Evolutionary conservation across 2,113 vertebrate species (phyloP).

Genomic region (Galemys pyrenaicus): DNA sequence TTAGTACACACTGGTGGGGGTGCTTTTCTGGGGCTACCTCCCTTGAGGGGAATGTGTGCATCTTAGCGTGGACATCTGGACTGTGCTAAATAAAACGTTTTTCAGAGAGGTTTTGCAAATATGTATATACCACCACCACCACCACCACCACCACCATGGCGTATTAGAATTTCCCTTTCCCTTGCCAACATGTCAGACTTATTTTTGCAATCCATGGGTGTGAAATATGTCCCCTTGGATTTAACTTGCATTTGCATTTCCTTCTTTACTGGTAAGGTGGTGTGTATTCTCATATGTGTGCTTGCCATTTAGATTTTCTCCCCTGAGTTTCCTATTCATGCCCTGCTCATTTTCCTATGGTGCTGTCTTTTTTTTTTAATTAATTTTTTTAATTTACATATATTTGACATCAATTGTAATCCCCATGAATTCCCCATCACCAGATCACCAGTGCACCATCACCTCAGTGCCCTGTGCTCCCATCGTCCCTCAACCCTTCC

Average conservation of each 20-base stretch:
- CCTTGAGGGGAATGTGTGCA: neutral
- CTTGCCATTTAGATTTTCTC: neutral
- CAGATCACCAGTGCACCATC: no score
- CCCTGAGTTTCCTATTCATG: neutral
- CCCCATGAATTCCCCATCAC: no score
- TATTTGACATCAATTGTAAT: no score
- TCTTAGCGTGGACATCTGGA: neutral
- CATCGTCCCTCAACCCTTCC: no score
- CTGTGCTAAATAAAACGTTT: neutral
- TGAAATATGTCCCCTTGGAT: neutral
- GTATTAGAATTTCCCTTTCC: neutral
- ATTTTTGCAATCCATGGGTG: slow-evolving; percentile 22
- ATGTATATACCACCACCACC: neutral
- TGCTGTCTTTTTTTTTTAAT: no score
- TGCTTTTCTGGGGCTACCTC: neutral
- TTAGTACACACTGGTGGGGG: neutral
- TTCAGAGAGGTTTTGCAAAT: slow-evolving; percentile 33
- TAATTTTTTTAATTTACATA: no score
- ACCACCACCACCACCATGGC: neutral
- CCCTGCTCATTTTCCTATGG: neutral
- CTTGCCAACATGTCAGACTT: neutral
- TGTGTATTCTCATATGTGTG: neutral
- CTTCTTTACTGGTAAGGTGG: neutral
- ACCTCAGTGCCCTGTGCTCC: no score
- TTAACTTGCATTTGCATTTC: slow-evolving; percentile 20